Conservation (phyloP, 2,797 vertebrate genomes). For the Limosa lapponica region DNA sequence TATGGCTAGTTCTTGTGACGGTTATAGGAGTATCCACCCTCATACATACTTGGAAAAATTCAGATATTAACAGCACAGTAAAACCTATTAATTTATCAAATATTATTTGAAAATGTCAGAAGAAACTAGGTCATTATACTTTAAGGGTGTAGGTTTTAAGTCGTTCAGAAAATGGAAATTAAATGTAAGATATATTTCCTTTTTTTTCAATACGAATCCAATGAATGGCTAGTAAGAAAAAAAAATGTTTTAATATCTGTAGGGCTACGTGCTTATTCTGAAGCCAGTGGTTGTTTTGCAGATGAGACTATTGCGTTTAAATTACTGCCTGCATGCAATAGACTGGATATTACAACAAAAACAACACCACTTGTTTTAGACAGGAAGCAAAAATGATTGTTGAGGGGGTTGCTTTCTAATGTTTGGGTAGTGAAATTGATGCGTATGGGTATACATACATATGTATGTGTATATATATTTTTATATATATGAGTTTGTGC, state of each 20-base stretch:
- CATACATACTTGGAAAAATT: neutral
- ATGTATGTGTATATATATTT: fast-evolving
- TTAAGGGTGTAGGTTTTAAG: neutral
- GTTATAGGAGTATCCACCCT: neutral
- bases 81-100: neutral
- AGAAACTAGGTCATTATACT: neutral
- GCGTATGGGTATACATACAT: neutral
- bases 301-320: neutral
- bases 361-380: neutral
- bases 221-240: neutral
- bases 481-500: neutral
- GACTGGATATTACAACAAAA: neutral
- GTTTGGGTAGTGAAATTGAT: neutral
- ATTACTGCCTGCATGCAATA: neutral
- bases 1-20: neutral
- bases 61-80: neutral
- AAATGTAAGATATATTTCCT: neutral
- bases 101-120: neutral
- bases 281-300: neutral
- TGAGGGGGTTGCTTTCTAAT: neutral
- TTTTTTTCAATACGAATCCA: neutral
- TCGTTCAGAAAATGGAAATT: neutral
- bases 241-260: neutral
- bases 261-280: neutral
- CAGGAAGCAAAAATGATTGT: neutral